Conservation (phyloP, 2,888 invertebrate genomes). For the Cosmopolites sordidus region DNA sequence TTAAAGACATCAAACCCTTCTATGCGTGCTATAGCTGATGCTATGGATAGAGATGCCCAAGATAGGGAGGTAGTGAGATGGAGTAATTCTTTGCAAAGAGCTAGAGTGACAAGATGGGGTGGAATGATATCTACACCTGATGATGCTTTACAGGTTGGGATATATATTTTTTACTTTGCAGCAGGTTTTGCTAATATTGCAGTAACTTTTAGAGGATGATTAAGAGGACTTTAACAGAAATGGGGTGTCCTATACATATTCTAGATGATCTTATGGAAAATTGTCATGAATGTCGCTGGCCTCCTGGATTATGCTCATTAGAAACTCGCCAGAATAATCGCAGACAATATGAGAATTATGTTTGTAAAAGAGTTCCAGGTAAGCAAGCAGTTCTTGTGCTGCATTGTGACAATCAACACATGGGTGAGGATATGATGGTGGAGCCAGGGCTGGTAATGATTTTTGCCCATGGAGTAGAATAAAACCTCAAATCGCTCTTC, state of each 20-base stretch:
- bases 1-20: slow-evolving; percentile 89
- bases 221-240: slow-evolving; percentile 86
- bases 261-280: slow-evolving; percentile 95
- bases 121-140: slow-evolving; percentile 99
- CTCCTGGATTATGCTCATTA: slow-evolving; percentile 83
- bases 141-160: slow-evolving; percentile 76
- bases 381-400: slow-evolving; percentile 94
- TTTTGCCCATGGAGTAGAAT: slow-evolving; percentile 95
- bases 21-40: slow-evolving; percentile 87
- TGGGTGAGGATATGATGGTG: slow-evolving; percentile 93
- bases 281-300: slow-evolving; percentile 95
- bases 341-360: slow-evolving; percentile 88
- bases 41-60: slow-evolving; percentile 79
- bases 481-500: slow-evolving; percentile 3
- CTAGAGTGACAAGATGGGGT: slow-evolving; percentile 93
- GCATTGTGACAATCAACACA: slow-evolving; percentile 91
- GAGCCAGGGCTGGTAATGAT: slow-evolving; percentile 98
- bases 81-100: slow-evolving; percentile 77
- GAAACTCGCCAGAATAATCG: slow-evolving; percentile 94
- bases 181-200: no score
- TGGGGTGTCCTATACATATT: slow-evolving; percentile 90
- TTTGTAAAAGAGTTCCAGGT: slow-evolving; percentile 84
- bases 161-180: no score
- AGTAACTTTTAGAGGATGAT: slow-evolving; percentile 75
- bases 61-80: slow-evolving; percentile 74